These are phyloP conservation scores for Crypturellus tataupa DNA, from an alignment of 2,797 vertebrate genomes.

Conservation along the genomic window DNA sequence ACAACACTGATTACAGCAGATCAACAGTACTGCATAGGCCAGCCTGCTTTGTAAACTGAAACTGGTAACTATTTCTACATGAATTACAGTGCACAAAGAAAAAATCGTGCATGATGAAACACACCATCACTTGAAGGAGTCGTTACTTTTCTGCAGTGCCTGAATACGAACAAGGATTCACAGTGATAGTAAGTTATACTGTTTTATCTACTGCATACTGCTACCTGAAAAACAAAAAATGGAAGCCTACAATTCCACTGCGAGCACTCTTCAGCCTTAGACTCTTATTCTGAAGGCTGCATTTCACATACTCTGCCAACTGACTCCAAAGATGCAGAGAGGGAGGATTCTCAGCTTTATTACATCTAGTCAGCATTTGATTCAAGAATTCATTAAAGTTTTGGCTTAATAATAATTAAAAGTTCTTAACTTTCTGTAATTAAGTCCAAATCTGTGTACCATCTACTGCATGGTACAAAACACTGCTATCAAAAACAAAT, in stretches of 20 bases:
- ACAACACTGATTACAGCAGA: not conserved
- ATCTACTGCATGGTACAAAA: slow-evolving; percentile 34
- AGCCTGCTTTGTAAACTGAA: not conserved
- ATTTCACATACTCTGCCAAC: slow-evolving; percentile 19
- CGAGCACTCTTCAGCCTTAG: not conserved
- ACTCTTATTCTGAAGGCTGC: slow-evolving; percentile 65
- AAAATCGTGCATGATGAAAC: not conserved
- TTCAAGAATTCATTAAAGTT: slow-evolving; percentile 37
- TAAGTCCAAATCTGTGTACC: slow-evolving; percentile 45
- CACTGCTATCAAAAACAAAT: slow-evolving; percentile 58
- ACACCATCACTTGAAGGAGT: not conserved
- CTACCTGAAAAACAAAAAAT: not conserved
- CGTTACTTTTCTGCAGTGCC: not conserved
- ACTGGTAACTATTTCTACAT: not conserved
- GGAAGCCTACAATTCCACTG: not conserved
- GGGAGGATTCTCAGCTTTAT: slow-evolving; percentile 55
- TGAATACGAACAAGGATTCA: not conserved
- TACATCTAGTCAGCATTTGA: slow-evolving; percentile 18
- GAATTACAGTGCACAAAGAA: not conserved
- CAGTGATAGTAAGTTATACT: not conserved
- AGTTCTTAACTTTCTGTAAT: slow-evolving; percentile 46
- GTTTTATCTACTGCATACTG: not conserved
- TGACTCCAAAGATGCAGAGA: slow-evolving; percentile 19
- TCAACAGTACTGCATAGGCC: fast-evolving
- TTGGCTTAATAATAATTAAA: slow-evolving; percentile 28